Base-by-base conservation (phyloP, 1,140 invertebrate genomes). In the Watersipora subatra region DNA sequence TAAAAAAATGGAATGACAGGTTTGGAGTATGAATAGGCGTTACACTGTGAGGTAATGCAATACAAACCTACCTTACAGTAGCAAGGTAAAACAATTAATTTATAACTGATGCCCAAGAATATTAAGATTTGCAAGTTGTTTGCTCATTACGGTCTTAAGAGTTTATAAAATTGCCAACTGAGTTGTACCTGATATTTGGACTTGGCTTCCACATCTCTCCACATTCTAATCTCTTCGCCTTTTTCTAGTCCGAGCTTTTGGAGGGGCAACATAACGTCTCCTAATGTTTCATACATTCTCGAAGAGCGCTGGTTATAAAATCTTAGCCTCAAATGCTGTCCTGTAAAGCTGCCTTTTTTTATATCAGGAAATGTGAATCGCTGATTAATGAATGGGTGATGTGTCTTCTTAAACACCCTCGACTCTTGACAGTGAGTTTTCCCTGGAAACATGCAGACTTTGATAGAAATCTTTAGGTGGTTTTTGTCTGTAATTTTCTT, bases 381-480 rank as follows among this genome's bases (percentile, higher is more conserved):
- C 62, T 76, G 69, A 59, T 77, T 71, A 34, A 73, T 75, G 19
- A 73, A 64, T 0, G 77, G 77, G 64, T 75, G 67, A 30, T 68
- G 65, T 20, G 77, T 76, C 57, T 73, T 71, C 34, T 75, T 73
- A 1, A 73, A 63, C 20, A 75, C 67, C 22, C 72, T 70, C 12
- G 72, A 72, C 1, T 57, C 66, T 65, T 76, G 74, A 67, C 75
- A 76, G 65, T 78, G 76, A 19, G 74, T 22, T 69, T 78, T 78
- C 24, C 73, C 75, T 1, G 76, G 76, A 70, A 75, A 73, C 1
- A 78, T 67, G 64, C 67, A 76, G 19, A 75, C 63, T 67, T 74
- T 74, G 2, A 67, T 69, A 63, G 69, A 74, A 1, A 69, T 56
- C 27, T 74, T 75, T 2, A 73, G 62, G 55, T 70, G 63, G 26